These are phyloP conservation scores for Lutraria rhynchaena DNA, from an alignment of 1,140 invertebrate genomes.

Conservation along the genomic window DNA sequence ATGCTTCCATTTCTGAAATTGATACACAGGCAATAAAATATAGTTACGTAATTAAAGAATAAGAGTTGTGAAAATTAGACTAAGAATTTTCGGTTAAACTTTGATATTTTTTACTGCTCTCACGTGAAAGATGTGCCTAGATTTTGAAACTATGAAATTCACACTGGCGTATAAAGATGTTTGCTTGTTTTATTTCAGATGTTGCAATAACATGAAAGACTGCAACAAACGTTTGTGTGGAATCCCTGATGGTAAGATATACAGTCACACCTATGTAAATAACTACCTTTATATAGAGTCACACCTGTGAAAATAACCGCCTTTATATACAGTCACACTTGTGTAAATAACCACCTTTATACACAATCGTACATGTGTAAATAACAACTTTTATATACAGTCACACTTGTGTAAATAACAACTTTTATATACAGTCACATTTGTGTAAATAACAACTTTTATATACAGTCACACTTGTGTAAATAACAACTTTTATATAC, in stretches of 20 bases:
- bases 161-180: neutral
- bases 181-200: conserved; percentile 1
- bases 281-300: neutral
- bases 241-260: conserved; percentile 12
- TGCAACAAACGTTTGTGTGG: conserved; percentile 37
- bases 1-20: neutral
- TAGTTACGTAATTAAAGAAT: neutral
- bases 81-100: neutral
- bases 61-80: neutral
- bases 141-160: neutral
- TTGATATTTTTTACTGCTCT: neutral
- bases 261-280: neutral
- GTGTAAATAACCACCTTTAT: neutral
- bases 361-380: neutral
- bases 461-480: no score
- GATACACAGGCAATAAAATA: neutral
- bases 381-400: neutral
- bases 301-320: neutral
- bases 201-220: conserved; percentile 9
- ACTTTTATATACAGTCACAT: no score
- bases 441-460: no score
- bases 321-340: neutral
- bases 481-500: no score
- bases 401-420: no score
- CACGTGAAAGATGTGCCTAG: neutral